A percentile compares a stretch with the other conserved stretches of the same genome.
Evolutionary conservation across 2,797 vertebrate species (phyloP).

Genomic region (Gallinago stenura): DNA sequence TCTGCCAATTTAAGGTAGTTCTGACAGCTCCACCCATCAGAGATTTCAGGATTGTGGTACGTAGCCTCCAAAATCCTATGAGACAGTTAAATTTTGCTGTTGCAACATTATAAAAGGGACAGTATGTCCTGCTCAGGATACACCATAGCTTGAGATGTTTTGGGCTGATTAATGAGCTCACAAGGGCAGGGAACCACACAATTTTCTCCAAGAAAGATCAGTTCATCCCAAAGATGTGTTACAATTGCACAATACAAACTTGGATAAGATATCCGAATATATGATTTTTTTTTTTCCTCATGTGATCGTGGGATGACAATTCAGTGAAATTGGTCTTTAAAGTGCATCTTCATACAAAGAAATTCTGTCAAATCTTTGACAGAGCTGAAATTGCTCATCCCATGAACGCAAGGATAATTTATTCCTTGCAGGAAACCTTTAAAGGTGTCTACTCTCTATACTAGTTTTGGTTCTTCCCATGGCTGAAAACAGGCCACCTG

Average conservation of each 20-base stretch:
- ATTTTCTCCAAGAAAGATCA: background rate
- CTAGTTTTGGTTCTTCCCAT: background rate
- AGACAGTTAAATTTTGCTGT: background rate
- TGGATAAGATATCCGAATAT: background rate
- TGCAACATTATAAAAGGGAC: background rate
- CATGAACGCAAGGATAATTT: background rate
- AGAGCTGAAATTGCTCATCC: background rate
- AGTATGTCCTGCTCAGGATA: background rate
- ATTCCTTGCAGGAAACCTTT: background rate
- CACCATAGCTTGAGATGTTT: fast-evolving
- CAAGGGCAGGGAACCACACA: background rate
- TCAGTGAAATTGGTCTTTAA: background rate
- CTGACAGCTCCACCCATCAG: background rate
- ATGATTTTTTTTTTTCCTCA: background rate
- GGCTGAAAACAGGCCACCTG: background rate
- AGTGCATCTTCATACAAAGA: background rate
- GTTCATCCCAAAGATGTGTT: background rate
- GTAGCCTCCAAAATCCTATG: background rate
- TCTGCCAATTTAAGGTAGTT: background rate
- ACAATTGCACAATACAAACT: fast-evolving
- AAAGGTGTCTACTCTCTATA: background rate
- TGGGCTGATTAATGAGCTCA: background rate
- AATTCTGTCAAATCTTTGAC: background rate
- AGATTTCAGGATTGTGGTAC: background rate
- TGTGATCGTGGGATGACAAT: background rate